Evolutionary conservation across 2,113 vertebrate genomes (phyloP), one percentile per base, ranked within the genome.

Genomic region (Lampris incognitus): DNA sequence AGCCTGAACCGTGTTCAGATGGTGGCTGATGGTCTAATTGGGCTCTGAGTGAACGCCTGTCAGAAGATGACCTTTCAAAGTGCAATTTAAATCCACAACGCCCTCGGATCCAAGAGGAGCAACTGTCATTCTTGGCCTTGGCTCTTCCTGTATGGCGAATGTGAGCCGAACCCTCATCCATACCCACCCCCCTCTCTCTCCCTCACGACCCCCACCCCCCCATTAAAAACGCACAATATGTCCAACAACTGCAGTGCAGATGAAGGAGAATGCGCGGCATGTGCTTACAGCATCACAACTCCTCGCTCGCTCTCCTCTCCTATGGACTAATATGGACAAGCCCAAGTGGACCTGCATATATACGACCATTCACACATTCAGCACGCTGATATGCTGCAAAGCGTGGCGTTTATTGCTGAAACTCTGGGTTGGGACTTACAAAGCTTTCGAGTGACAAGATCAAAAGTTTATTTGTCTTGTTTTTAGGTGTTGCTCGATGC

Each of bases 121-220:
- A 97, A 96, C 95, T 97, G 96, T 95, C 95, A 89, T 93, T 95
- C 93, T 94, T 97, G 96, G 96, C 95, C 58, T 92, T 83, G 78
- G 91, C 88, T 86, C 86, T 88, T 94, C 87, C 78, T 89, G 92
- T 91, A 90, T 82, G 79, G 92, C 89, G 93, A 97, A 96, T 95
- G 94, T 79, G 82, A 95, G 89, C 91, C 63, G 73, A 85, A 78
- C 87, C 80, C 82, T 72, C 59, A 66, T 76, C 76, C 79, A 76
- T 78, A 85, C 70, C 81, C 11, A 9, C 5, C 83, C 92, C 92
- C 85, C 91, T 74, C 78, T 54, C 70, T 85, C 83, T 84, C 51
- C 1, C 10, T 6, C 24, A 7, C 57, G 40, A 8, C 58, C 60
- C 5, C 66, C 37, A n/a, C n/a, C 82, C 74, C 89, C 72, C 89